Percentiles rank a stretch among this genome's conserved stretches.
Conservation (phyloP, 2,113 vertebrate genomes). For the Cheirogaleus medius region DNA sequence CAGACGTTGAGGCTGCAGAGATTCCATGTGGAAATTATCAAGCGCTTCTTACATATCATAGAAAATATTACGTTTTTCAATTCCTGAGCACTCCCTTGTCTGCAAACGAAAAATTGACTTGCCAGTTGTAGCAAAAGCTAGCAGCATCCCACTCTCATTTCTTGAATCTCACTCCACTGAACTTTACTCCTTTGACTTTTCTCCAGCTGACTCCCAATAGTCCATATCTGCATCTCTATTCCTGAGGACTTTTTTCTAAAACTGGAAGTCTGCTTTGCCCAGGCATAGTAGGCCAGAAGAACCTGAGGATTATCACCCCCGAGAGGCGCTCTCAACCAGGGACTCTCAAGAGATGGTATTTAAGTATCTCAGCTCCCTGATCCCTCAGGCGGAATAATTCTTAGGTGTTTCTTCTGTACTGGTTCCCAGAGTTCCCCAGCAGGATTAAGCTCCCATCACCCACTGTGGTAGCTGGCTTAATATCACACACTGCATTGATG, state of each 20-base stretch:
- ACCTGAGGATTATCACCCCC: background rate
- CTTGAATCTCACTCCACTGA: background rate
- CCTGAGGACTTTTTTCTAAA: background rate
- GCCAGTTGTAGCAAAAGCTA: background rate
- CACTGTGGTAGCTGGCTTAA: background rate
- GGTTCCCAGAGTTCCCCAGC: background rate
- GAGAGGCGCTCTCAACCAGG: background rate
- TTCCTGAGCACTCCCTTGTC: background rate
- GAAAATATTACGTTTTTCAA: background rate
- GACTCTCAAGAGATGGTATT: background rate
- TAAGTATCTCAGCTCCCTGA: background rate
- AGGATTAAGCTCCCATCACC: background rate
- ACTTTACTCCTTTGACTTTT: background rate
- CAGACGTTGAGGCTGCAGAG: background rate
- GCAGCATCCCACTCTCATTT: background rate
- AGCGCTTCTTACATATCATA: background rate
- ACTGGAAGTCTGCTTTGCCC: background rate
- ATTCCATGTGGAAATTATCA: background rate
- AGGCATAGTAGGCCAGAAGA: background rate
- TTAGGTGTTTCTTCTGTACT: background rate
- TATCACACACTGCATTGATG: background rate
- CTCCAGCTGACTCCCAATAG: background rate
- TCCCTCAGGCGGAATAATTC: background rate
- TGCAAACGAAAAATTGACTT: background rate
- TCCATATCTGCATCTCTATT: background rate